Base-by-base conservation (phyloP, 2,113 vertebrate species). In the Oceanodroma tethys region DNA sequence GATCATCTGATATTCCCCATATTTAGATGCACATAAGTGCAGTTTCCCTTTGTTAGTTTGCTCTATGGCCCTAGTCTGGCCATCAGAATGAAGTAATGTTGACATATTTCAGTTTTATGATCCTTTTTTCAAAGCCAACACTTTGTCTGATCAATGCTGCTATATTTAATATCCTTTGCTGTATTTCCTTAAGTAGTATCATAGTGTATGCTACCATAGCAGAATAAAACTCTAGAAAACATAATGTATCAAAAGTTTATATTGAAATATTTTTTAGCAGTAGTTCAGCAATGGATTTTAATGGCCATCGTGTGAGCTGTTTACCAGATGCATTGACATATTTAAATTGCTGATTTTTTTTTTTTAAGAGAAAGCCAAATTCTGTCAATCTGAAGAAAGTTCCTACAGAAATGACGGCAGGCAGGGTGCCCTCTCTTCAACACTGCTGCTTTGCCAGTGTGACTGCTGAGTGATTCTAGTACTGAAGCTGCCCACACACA, bases 51-150 rank as follows among this genome's bases (percentile, higher is more conserved):
- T 88, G 67, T 76, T 71, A 32, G 17, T 88, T 84, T 92, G 75
- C 59, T 81, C 88, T 70, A 0, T 16, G 16, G 63, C 47, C 40
- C 32, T 86, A 30, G 38, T 34, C 68, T 74, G 72, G 34, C 59
- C 75, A 52, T 94, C 72, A 81, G 22, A 83, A 56, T 63, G 67
- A 88, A 83, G 36, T 52, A 93, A 86, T 40, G 60, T 63, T 94
- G 75, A 38, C 56, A 73, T 84, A 84, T 94, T 93, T 95, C 88
- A 81, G 13, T 84, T 95, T 95, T 88, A 94, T 88, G 48, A 29
- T 58, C 21, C 27, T 81, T 82, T 85, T 86, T 88, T 30, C 68
- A 68, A 89, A 75, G 15, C 9, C 53, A 70, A 87, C 91, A 67
- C 43, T 79, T 76, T 43, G 50, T 60, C 52, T 90, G 83, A 68